Percentiles rank a stretch among this genome's conserved stretches.
These are phyloP conservation scores for Sylvia borin DNA, from an alignment of 2,797 vertebrate genomes.

Conservation along the genomic window DNA sequence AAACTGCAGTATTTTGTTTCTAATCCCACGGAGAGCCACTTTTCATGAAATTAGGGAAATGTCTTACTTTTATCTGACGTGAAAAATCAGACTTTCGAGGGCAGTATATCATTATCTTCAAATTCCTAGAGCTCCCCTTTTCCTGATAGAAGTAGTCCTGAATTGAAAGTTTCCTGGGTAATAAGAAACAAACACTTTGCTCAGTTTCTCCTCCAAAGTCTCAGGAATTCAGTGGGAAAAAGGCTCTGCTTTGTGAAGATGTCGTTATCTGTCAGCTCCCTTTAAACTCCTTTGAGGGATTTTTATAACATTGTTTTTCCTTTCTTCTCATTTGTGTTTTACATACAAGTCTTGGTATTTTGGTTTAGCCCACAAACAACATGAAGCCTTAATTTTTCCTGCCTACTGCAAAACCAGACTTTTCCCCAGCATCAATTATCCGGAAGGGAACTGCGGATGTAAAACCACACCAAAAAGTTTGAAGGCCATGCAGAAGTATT, in stretches of 20 bases:
- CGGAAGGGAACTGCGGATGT: slow-evolving; percentile 13
- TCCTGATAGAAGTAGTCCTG: neutral
- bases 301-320: slow-evolving; percentile 36
- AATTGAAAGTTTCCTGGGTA: neutral
- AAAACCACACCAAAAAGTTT: slow-evolving; percentile 53
- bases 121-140: neutral
- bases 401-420: slow-evolving; percentile 48
- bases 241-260: neutral
- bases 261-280: neutral
- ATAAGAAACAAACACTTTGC: neutral
- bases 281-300: neutral
- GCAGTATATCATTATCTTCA: neutral
- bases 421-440: slow-evolving; percentile 48
- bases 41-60: neutral
- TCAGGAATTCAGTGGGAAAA: neutral
- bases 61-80: neutral
- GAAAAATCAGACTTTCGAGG: neutral
- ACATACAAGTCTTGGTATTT: slow-evolving; percentile 53
- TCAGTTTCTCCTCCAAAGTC: neutral
- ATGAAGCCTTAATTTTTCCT: slow-evolving; percentile 46
- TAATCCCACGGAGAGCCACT: neutral
- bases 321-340: slow-evolving; percentile 49
- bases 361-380: slow-evolving; percentile 59
- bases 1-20: neutral
- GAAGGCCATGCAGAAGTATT: neutral